A percentile compares a stretch with the other conserved stretches of the same genome.
Conservation (phyloP, 1,140 invertebrate species). For the Zophobas atratus region DNA sequence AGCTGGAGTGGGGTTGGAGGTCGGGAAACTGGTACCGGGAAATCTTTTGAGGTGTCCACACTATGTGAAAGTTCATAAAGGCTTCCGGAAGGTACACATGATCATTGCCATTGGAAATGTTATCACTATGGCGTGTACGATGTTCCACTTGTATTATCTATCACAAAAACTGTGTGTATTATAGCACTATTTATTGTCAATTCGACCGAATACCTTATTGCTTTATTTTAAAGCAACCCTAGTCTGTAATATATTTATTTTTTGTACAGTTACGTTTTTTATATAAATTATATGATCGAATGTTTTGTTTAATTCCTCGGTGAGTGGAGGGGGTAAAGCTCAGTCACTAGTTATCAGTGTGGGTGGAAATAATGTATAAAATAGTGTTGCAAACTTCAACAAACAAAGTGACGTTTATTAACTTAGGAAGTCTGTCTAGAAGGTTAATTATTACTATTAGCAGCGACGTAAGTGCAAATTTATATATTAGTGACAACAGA, state of each 20-base stretch:
- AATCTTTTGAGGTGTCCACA: conserved; percentile 78
- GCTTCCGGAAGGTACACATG: conserved; percentile 80
- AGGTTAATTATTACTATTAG: too few species aligned
- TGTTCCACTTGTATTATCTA: conserved; percentile 79
- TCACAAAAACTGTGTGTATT: conserved; percentile 70
- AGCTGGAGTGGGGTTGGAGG: conserved; percentile 80
- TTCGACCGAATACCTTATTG: conserved; percentile 12
- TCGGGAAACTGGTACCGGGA: conserved; percentile 78
- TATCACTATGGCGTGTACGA: conserved; percentile 79
- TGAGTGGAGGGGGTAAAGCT: too few species aligned
- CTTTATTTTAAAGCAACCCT: conserved; percentile 31
- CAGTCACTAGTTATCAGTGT: too few species aligned
- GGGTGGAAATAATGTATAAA: too few species aligned
- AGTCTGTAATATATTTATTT: conserved; percentile 26
- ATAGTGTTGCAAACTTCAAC: too few species aligned
- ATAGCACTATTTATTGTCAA: conserved; percentile 26
- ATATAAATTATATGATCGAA: too few species aligned
- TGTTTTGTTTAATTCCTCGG: too few species aligned
- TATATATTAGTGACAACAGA: too few species aligned
- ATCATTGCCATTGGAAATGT: conserved; percentile 82
- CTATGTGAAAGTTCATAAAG: conserved; percentile 78
- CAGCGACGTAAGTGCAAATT: too few species aligned
- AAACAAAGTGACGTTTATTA: too few species aligned
- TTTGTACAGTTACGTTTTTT: too few species aligned
- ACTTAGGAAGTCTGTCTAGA: too few species aligned